These are phyloP conservation scores for Glaucomys volans DNA, from an alignment of 2,113 vertebrate species.

Conservation along the genomic window DNA sequence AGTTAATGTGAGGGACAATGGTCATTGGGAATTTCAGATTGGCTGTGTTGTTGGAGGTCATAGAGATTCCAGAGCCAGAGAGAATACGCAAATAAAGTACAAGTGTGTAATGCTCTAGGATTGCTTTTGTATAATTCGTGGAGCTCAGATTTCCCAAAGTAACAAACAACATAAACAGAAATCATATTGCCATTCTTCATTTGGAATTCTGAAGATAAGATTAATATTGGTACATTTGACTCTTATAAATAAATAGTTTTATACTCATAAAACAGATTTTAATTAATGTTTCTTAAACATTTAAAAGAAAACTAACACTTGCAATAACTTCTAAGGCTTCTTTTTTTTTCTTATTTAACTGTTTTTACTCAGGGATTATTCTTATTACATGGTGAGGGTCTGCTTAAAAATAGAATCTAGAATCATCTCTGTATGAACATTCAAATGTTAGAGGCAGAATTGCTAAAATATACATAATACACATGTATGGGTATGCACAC, in stretches of 20 bases:
- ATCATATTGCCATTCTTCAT: background rate
- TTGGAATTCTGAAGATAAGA: background rate
- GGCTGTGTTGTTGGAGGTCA: background rate
- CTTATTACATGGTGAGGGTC: background rate
- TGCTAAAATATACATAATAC: background rate
- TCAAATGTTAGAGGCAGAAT: conserved; percentile 2
- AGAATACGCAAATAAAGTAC: background rate
- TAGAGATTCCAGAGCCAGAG: background rate
- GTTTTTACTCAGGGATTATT: background rate
- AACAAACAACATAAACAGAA: background rate
- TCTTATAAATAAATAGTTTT: background rate
- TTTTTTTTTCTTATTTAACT: background rate
- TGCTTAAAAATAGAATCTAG: conserved; percentile 41
- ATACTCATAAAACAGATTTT: background rate
- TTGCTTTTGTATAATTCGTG: background rate
- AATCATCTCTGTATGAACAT: background rate
- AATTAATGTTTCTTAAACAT: background rate
- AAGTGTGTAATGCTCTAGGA: background rate
- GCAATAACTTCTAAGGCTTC: background rate
- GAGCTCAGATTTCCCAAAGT: background rate
- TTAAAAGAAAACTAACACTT: background rate
- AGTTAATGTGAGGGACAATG: background rate
- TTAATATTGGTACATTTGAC: background rate
- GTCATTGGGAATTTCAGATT: background rate
- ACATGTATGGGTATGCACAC: accelerated